Base-by-base conservation (phyloP, 2,113 vertebrate genomes). In the Amblyopsis rosae region DNA sequence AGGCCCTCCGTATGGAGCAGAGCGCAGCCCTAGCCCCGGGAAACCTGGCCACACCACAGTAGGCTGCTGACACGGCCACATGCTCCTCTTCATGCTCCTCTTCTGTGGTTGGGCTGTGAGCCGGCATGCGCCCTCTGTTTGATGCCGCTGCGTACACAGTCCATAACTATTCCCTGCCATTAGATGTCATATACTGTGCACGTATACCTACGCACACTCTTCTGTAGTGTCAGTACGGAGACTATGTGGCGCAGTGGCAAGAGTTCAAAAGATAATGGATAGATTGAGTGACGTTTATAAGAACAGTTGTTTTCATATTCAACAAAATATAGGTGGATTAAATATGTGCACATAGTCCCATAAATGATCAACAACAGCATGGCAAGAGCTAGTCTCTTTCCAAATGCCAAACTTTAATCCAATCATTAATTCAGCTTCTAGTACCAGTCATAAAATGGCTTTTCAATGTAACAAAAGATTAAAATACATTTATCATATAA, bases 1-100 rank as follows among this genome's bases (percentile, higher is more conserved):
- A 93, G 93, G 92, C 93, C 92, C 92, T 94, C 94, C 94, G 94
- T 94, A 93, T 95, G 94, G 94, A 96, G 92, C 90, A 77, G 83
- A 77, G 84, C 83, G 66, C 84, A 90, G 86, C 83, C 86, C 86
- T 89, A 90, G 87, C 88, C 94, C 85, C 86, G 82, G 92, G 85
- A 87, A 89, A 91, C 88, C 91, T 89, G 93, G 93, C 87, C 86
- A 72, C 68, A 87, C 80, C 86, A 80, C 89, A 88, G 84, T 60
- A 56, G 89, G 92, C 92, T 88, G 91, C 91, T 92, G 81, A 94
- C 94, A 93, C 91, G 89, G 92, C 70, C 92, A 72, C 91, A 94
- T 92, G 91, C 88, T 93, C 90, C 69, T 83, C 70, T 91, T 90
- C 91, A 94, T 92, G 91, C 88, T 93, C 90, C 69, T 83, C 70